phyloP scores from a whole-genome alignment of 2,113 vertebrate genomes.

The Gymnocephalus cernua region DNA sequence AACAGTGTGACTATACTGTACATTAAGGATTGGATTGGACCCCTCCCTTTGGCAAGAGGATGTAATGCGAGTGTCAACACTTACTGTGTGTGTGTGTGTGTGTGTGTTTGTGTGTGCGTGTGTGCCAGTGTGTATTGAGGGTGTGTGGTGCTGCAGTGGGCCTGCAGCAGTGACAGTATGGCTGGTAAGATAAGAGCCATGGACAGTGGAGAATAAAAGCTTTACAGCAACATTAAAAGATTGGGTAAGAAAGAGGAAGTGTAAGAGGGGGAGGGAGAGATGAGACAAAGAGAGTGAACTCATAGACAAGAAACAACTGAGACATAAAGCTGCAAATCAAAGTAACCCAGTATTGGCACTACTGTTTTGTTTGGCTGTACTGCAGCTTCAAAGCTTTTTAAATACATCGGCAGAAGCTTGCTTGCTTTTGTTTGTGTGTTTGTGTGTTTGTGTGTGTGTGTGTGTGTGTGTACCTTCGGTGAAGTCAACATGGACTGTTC shows the following conservation, averaged over 20 bases:
- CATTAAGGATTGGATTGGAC: conserved; percentile 39
- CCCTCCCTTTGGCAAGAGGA: not conserved
- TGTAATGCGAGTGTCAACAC: not conserved
- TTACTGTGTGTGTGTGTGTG: not conserved
- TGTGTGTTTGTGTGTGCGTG: not conserved
- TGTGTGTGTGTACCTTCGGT: conserved; percentile 17
- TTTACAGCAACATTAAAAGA: conserved; percentile 39
- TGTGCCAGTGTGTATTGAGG: not conserved
- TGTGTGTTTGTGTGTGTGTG: not conserved
- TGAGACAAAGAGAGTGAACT: conserved; percentile 5
- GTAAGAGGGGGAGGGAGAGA: not conserved
- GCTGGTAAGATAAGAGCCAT: conserved; percentile 60
- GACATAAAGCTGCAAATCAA: conserved; percentile 22
- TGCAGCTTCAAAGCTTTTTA: not conserved
- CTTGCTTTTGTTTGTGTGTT: too few species aligned
- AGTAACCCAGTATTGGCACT: not conserved
- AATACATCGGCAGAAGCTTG: not conserved
- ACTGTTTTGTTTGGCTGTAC: not conserved
- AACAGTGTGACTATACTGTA: conserved; percentile 40
- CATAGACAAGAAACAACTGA: conserved; percentile 2
- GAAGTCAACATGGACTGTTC: not conserved
- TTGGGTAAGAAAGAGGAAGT: conserved; percentile 7
- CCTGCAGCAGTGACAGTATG: conserved; percentile 42
- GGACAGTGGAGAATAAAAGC: conserved; percentile 32
- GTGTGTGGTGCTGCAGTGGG: conserved; percentile 14